phyloP scores from a whole-genome alignment of 2,797 vertebrate genomes.

The Sebastiscus tertius region DNA sequence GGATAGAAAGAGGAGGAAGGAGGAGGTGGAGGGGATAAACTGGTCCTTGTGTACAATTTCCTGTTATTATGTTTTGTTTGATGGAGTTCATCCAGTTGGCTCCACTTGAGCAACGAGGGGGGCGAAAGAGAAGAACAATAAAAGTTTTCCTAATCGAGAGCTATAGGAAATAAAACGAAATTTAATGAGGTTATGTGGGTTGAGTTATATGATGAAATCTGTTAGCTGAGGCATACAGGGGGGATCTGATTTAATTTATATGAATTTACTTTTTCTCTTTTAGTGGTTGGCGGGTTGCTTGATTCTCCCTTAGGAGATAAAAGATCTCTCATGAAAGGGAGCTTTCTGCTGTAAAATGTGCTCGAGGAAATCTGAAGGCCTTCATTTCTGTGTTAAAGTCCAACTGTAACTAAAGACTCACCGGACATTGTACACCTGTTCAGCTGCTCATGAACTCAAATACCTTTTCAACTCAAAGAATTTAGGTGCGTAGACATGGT shows the following conservation, averaged over 20 bases:
- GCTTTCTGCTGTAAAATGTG: conserved; percentile 48
- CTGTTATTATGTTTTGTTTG: conserved; percentile 51
- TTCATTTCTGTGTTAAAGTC: conserved; percentile 40
- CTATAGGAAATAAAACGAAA: conserved; percentile 62
- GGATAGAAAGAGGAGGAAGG: background rate
- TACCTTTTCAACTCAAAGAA: background rate
- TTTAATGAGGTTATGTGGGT: conserved; percentile 76
- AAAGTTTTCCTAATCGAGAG: conserved; percentile 51
- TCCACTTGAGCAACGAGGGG: conserved; percentile 33
- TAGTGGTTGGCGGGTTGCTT: conserved; percentile 18
- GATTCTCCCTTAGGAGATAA: conserved; percentile 59
- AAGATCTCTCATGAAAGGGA: conserved; percentile 53
- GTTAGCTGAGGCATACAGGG: conserved; percentile 55
- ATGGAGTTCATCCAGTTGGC: conserved; percentile 62
- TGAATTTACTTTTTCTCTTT: conserved; percentile 29
- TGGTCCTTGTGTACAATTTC: conserved; percentile 39
- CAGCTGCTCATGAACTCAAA: background rate
- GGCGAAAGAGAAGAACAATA: conserved; percentile 1
- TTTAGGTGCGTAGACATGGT: background rate
- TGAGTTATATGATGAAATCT: conserved; percentile 70
- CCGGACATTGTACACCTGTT: background rate
- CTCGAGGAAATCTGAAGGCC: conserved; percentile 52
- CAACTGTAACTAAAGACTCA: background rate
- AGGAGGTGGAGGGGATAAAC: background rate
- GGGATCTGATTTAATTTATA: conserved; percentile 67